Conservation (phyloP, 2,113 vertebrate genomes). For the Ariopsis seemanni region DNA sequence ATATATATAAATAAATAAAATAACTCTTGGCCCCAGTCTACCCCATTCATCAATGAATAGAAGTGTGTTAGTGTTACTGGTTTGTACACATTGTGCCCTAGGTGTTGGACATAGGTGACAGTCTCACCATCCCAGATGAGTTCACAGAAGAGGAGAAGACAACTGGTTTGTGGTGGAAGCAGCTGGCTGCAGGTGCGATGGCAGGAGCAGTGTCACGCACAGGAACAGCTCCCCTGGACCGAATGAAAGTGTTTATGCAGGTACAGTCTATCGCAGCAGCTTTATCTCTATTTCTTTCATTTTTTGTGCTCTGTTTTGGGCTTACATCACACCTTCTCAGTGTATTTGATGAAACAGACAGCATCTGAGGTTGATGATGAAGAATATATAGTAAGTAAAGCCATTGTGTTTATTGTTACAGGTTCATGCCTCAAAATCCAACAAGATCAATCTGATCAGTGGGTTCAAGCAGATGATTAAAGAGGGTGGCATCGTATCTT, state of each 20-base stretch:
- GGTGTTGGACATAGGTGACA: constrained; percentile 97
- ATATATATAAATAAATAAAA: no score
- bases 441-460: constrained; percentile 82
- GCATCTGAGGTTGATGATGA: not conserved
- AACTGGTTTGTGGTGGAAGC: constrained; percentile 91
- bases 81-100: constrained; percentile 54
- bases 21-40: no score
- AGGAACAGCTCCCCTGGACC: constrained; percentile 92
- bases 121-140: constrained; percentile 92
- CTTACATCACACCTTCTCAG: not conserved
- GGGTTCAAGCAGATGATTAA: constrained; percentile 95
- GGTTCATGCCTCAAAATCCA: constrained; percentile 89
- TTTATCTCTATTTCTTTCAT: not conserved
- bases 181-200: constrained; percentile 85
- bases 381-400: not conserved
- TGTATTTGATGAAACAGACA: not conserved
- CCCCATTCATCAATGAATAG: not conserved
- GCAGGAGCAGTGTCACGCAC: constrained; percentile 93
- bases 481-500: constrained; percentile 86
- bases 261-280: constrained; percentile 62
- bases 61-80: not conserved
- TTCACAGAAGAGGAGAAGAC: constrained; percentile 96
- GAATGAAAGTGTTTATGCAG: constrained; percentile 99
- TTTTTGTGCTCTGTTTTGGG: not conserved
- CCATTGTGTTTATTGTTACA: constrained; percentile 62